phyloP scores from a whole-genome alignment of 2,113 vertebrate genomes.

The Seriola rivoliana region DNA sequence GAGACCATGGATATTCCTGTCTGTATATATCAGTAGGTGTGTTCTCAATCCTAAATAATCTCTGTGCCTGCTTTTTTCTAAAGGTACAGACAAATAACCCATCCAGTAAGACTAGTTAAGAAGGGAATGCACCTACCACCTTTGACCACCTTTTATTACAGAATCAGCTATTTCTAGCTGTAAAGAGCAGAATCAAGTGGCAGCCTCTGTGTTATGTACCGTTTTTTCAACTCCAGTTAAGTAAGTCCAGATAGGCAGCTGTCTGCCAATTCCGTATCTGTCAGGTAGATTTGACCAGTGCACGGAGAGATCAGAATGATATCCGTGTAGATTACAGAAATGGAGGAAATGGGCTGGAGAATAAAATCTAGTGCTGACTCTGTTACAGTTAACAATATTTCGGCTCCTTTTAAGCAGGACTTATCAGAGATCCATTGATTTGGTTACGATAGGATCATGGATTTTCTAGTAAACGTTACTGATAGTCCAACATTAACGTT shows the following conservation, averaged over 20 bases:
- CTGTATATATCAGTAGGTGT: too few species aligned
- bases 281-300: not conserved
- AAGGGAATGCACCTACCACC: too few species aligned
- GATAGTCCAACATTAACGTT: not conserved
- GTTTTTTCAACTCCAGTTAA: not conserved
- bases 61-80: too few species aligned
- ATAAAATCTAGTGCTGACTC: not conserved
- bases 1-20: too few species aligned
- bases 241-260: not conserved
- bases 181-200: not conserved
- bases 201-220: not conserved
- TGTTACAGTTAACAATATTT: not conserved
- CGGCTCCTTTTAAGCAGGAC: not conserved
- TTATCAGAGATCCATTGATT: not conserved
- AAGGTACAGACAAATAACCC: too few species aligned
- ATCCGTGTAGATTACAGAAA: not conserved
- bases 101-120: too few species aligned
- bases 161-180: not conserved
- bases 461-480: not conserved
- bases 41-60: not conserved
- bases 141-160: too few species aligned
- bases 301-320: not conserved
- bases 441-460: not conserved
- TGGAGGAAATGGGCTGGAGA: not conserved
- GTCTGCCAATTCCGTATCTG: not conserved